Conservation (phyloP, 2,888 invertebrate genomes). For the Oligia fasciuncula region DNA sequence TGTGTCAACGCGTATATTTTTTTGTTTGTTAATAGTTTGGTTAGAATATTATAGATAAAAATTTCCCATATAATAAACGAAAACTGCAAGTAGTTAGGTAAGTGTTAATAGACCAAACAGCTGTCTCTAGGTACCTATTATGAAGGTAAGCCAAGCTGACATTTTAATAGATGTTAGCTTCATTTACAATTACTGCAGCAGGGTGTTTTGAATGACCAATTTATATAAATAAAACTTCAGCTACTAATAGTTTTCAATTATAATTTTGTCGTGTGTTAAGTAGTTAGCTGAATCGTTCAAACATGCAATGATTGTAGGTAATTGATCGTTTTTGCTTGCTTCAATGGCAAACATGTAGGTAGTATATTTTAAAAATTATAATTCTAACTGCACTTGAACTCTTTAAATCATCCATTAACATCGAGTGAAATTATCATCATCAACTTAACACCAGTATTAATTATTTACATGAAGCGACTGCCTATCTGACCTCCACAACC, state of each 20-base stretch:
- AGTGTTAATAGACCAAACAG: neutral
- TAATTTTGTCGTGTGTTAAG: neutral
- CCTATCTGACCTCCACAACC: neutral
- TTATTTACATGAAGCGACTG: neutral
- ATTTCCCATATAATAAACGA: neutral
- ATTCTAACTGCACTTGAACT: neutral
- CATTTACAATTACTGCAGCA: neutral
- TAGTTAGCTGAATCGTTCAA: neutral
- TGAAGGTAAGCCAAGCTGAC: neutral
- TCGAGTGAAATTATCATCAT: neutral
- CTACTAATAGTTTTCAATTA: neutral
- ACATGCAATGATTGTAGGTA: neutral
- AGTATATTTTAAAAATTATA: neutral
- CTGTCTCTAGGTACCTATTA: neutral
- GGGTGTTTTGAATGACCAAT: neutral
- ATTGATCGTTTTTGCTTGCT: neutral
- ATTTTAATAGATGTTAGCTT: constrained; percentile 4
- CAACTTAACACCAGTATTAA: neutral
- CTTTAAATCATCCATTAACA: neutral
- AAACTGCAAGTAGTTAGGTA: neutral
- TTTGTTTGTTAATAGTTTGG: neutral
- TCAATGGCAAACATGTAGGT: too few species aligned
- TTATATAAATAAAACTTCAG: constrained; percentile 1
- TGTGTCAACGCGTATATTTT: too few species aligned
- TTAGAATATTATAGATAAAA: too few species aligned